A percentile compares a stretch with the other conserved stretches of the same genome.
These are phyloP conservation scores for Hylaeus anthracinus DNA, from an alignment of 1,140 invertebrate species.

Conservation along the genomic window DNA sequence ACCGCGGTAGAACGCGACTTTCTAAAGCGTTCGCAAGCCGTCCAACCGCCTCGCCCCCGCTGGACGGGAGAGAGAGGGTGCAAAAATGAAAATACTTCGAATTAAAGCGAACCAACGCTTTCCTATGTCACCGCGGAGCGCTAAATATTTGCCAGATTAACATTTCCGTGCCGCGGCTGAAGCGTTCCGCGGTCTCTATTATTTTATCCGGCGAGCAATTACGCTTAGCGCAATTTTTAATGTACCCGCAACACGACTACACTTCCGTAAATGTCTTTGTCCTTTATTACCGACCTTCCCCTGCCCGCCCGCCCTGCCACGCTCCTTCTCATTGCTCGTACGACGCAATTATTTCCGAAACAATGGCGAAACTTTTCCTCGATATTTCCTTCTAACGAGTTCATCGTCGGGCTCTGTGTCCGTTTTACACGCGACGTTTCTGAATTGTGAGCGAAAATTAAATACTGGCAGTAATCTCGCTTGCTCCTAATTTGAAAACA, in stretches of 20 bases:
- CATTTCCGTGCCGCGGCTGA: slow-evolving; percentile 26
- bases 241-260: background rate
- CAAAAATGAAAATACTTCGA: slow-evolving; percentile 34
- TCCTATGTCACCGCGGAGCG: slow-evolving; percentile 1
- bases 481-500: too few relatives aligned
- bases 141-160: slow-evolving; percentile 47
- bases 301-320: background rate
- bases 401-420: background rate
- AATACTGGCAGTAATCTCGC: too few relatives aligned
- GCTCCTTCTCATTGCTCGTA: background rate
- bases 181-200: slow-evolving; percentile 7
- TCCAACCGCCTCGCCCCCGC: background rate
- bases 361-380: background rate
- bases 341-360: background rate
- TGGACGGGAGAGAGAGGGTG: background rate
- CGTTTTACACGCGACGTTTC: background rate
- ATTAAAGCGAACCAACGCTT: slow-evolving; percentile 9
- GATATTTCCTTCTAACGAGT: background rate
- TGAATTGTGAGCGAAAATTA: background rate
- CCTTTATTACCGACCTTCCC: background rate
- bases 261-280: background rate
- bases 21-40: slow-evolving; percentile 14
- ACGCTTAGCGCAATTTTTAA: slow-evolving; percentile 19
- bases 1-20: background rate
- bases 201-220: slow-evolving; percentile 28